Evolutionary conservation across 2,113 vertebrate species (phyloP), one percentile per base, ranked within the genome.

Genomic region (Lucifuga dentata): DNA sequence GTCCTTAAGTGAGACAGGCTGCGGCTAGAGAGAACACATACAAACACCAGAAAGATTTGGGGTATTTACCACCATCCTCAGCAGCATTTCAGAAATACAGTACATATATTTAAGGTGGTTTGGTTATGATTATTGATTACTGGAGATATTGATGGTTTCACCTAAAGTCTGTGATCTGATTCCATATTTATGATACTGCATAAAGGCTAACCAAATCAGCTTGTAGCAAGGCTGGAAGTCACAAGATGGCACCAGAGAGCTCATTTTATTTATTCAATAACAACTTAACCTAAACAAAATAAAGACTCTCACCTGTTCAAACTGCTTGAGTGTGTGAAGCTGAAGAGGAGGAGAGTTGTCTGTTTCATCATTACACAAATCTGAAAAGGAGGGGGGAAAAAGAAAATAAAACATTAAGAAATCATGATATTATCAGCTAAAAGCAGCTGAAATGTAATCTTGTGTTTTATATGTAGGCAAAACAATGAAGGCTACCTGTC

Each of bases 311-410:
- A 93, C 92, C 91, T 93, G 91, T 59, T 93, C 92, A 74, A 93
- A 93, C 48, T 92, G 38, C 64, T 81, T 92, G 78, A 93, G 90
- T 1, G 91, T 92, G 80, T 93, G 92, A 49, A 84, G 86, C 80
- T 93, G 91, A 38, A 93, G 91, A 66, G 86, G 76, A 36, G 85
- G 91, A 71, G 88, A 83, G 83, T 83, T 90, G 60, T 90, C 90
- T 63, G 88, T 55, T 61, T 87, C 86, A 87, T 91, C 86, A 21
- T 73, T 76, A 26, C 87, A 81, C 84, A 89, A 62, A 88, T 93
- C 92, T 93, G 48, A 40, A 58, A 16, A 71, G 11, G 16, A 11
- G 8, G 5, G 20, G 32, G 20, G 38, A 2, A 40, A 5, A 7
- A 7, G 39, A 20, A n/a, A n/a, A 44, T 1, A 39, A 38, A 45